Base-by-base conservation (phyloP, 2,888 invertebrate genomes). In the Phorcus lineatus region DNA sequence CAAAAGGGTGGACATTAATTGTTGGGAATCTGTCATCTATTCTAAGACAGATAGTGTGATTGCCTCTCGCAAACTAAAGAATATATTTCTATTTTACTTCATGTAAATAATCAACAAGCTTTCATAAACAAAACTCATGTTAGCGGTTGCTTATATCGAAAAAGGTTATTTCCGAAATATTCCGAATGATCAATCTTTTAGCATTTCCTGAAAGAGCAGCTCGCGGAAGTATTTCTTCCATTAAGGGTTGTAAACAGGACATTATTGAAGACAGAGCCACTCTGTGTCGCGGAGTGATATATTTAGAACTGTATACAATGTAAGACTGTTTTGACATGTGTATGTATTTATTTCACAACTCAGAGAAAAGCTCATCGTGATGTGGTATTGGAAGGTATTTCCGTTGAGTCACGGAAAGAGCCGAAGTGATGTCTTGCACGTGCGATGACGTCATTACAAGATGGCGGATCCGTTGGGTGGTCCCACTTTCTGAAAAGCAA, bases 321-420 rank as follows among this genome's bases (percentile, higher is more conserved):
- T 19, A 36, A 70, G 36, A 36, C 40, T 40, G 36, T 31, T 31
- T 19, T 19, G 70, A 19, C 70, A 70, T 9, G 19, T 70, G 70
- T 31, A 31, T n/a, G 36, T 70, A 40, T 31, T 70, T 70, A 70
- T 9, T 19, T 36, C 36, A 36, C 70, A 40, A 36, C 70, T 19
- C 70, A 70, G 19, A 70, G 19, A 19, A 36, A 36, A 31, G 36
- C 62, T 62, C 62, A 28, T 62, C 62, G 62, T 28, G 62, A 62
- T 22, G 28, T 28, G 28, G 28, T 28, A 24, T 28, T 70, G 70
- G 70, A 70, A 36, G 70, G 70, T 36, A 70, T 70, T 70, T 70
- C 70, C 70, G 70, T 70, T 70, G 70, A 70, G 70, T 70, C 70
- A 70, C 70, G 70, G 70, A 70, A 70, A 70, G 31, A 70, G 70